Evolutionary conservation across 2,797 vertebrate species (phyloP), one percentile per base, ranked within the genome.

Genomic region (Coregonus sp.): DNA sequence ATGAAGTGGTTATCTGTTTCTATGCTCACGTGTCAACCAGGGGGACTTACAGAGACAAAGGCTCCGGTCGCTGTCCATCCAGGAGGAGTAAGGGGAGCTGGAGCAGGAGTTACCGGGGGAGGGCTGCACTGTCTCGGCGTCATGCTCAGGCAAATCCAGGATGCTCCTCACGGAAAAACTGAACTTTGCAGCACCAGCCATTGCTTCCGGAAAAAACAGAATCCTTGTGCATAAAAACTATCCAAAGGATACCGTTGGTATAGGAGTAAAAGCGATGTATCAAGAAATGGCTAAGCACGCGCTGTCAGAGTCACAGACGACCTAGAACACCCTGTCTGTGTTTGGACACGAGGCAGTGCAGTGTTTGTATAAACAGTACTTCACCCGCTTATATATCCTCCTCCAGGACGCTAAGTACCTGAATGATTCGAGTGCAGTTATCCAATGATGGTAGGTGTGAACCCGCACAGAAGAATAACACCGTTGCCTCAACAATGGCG

Each of bases 131-230:
- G 87, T 79, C 84, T 91, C 90, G 61, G 88, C 82, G 37, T 97
- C 96, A 80, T 89, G 95, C 81, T 99, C 98, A 1, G 98, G 98
- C 91, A 99, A 89, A 93, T 99, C 96, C 95, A 99, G 92, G 92
- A 99, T 96, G 90, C 97, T 98, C 88, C 97, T 91, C 81, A 99
- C 98, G 9, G 98, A 99, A 89, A 99, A 99, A 82, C 95, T 96
- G 84, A 96, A 94, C 89, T 95, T 96, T 87, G 93, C 93, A 31
- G 96, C 84, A 70, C 94, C 89, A 75, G 96, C 94, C 97, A 99
- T 98, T 66, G 75, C 76, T 78, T 83, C 66, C 78, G 7, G 65
- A 40, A 59, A 25, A 50, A 56, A 25, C 52, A 80, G 75, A 70
- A 67, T 77, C 73, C 80, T 72, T 77, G 80, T 65, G 52, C 20